These are phyloP conservation scores for Caretta caretta DNA, from an alignment of 2,113 vertebrate species.

Conservation along the genomic window DNA sequence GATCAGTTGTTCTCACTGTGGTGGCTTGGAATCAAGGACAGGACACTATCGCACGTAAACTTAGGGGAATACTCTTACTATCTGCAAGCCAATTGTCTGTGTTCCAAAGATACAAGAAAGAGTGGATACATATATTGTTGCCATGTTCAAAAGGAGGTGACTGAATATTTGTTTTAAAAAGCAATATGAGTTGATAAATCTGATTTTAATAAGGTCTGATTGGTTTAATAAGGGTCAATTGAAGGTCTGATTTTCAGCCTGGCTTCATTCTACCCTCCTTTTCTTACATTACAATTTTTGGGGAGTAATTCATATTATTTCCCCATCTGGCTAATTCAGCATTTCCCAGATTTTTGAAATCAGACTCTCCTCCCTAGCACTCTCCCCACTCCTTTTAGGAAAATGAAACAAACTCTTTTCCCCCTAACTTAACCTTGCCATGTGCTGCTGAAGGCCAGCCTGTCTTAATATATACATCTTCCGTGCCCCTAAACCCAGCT, in stretches of 20 bases:
- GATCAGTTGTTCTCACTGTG: not conserved
- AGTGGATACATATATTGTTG: not conserved
- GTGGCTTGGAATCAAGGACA: slow-evolving; percentile 6
- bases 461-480: not conserved
- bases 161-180: not conserved
- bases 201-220: not conserved
- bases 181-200: not conserved
- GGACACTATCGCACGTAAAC: not conserved
- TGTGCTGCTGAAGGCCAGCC: not conserved
- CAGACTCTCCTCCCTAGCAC: not conserved
- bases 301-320: not conserved
- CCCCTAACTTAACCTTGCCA: not conserved
- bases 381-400: not conserved
- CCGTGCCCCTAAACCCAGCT: not conserved
- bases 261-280: not conserved
- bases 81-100: not conserved
- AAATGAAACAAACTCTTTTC: not conserved
- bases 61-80: not conserved
- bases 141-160: not conserved
- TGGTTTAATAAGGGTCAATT: not conserved
- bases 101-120: not conserved
- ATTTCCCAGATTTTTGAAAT: not conserved
- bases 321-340: not conserved
- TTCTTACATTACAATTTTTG: not conserved
- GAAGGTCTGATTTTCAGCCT: not conserved